These are phyloP conservation scores for Nephila pilipes DNA, from an alignment of 1,140 invertebrate species.

Conservation along the genomic window DNA sequence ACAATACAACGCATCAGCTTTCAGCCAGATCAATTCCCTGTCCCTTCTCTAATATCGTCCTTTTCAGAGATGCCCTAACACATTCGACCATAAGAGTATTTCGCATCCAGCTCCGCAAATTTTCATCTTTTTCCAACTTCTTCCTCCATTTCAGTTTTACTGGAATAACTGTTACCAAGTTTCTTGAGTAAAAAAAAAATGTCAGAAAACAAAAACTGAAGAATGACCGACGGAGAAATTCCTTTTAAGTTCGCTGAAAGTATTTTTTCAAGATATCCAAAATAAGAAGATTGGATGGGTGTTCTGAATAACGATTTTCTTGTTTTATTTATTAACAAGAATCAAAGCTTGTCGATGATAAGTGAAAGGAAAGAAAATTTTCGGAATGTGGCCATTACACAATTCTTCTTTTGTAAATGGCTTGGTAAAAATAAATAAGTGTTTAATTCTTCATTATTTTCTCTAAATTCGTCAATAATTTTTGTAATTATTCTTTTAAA, in stretches of 20 bases:
- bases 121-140: neutral
- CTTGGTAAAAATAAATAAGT: too few relatives aligned
- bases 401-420: too few relatives aligned
- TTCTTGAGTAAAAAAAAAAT: neutral
- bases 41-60: constrained; percentile 22
- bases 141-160: neutral
- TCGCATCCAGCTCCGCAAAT: neutral
- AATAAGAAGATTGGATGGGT: constrained; percentile 3
- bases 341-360: too few relatives aligned
- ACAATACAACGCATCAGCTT: constrained; percentile 11
- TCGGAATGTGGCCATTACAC: too few relatives aligned
- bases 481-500: too few relatives aligned
- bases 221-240: neutral
- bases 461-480: too few relatives aligned
- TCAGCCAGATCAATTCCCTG: constrained; percentile 9
- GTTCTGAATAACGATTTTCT: neutral
- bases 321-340: constrained; percentile 24
- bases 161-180: neutral
- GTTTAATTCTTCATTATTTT: too few relatives aligned
- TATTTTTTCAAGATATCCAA: neutral
- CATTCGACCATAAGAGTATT: neutral
- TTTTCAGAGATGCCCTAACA: neutral
- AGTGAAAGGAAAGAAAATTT: too few relatives aligned
- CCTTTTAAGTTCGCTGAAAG: neutral
- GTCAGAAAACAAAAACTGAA: constrained; percentile 8